Evolutionary conservation across 2,888 invertebrate genomes (phyloP), one percentile per base, ranked within the genome.

Genomic region (Troglohyphantes excavatus): DNA sequence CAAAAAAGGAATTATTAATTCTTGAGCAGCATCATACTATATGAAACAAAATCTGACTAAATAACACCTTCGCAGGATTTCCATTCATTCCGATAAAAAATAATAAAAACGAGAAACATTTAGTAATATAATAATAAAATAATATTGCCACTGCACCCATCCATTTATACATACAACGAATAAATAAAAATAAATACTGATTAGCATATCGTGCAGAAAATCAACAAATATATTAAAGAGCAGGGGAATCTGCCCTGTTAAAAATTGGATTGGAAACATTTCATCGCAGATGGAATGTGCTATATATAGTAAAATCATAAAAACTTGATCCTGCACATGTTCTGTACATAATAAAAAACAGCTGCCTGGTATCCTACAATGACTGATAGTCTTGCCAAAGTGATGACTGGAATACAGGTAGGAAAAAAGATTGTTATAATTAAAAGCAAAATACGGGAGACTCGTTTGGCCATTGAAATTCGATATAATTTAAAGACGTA

Each of bases 71-170:
- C 75, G 33, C 43, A 84, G 46, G 23, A 33, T 53, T 70, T 76
- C 53, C 26, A n/a, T 39, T 46, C 23, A 72, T 72, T 53, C 53
- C 53, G 17, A n/a, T 53, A 17, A 53, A 53, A 70, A 72, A 72
- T 26, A 26, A 27, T 13, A 72, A 39, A 39, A 7, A 70, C 67
- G 27, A 67, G 39, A 13, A 19, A 61, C 19, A 61, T 59, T 33
- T 76, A 33, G 76, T 61, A 73, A 73, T 13, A 26, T 53, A 19
- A 61, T 59, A 73, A 67, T 63, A 70, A 89, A 82, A 89, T 70
- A 82, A 89, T 89, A 89, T 89, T 89, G 88, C 88, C 88, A 89
- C 88, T 75, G 63, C 27, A 82, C 82, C 88, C 88, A 39, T 68
- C 61, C 26, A 63, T 43, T 11, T 70, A 73, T 39, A 29, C 27